A percentile compares a stretch with the other conserved stretches of the same genome.
Evolutionary conservation across 1,140 invertebrate species (phyloP).

Genomic region (Phymastichus coffea): DNA sequence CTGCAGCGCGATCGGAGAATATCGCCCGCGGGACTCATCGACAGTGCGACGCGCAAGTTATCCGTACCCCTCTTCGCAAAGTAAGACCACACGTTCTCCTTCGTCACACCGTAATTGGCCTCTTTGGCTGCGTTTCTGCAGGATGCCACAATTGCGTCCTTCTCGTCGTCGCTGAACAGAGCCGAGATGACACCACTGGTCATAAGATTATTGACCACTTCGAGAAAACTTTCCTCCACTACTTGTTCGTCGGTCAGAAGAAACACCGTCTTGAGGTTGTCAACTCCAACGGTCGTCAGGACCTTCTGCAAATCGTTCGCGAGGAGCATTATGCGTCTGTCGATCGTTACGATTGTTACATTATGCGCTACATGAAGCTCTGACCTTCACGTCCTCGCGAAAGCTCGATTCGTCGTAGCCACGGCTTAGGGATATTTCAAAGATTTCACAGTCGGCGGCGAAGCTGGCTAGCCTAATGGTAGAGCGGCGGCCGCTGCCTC

Average conservation of each 20-base stretch:
- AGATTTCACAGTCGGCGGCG: conserved; percentile 76
- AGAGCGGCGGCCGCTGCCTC: conserved; percentile 81
- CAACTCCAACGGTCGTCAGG: conserved; percentile 71
- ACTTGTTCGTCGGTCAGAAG: conserved; percentile 81
- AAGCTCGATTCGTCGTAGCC: conserved; percentile 82
- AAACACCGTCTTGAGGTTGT: conserved; percentile 78
- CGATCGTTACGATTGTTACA: too few relatives aligned
- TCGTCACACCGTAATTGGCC: conserved; percentile 69
- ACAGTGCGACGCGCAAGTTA: conserved; percentile 86
- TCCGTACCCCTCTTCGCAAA: conserved; percentile 75
- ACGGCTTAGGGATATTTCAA: conserved; percentile 78
- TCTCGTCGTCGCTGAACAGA: conserved; percentile 83
- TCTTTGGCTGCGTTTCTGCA: conserved; percentile 68
- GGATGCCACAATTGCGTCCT: conserved; percentile 70
- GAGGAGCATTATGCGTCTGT: too few relatives aligned
- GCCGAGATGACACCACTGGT: conserved; percentile 83
- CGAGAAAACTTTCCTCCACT: conserved; percentile 78
- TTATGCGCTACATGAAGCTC: too few relatives aligned
- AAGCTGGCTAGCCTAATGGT: conserved; percentile 72
- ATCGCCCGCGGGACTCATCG: conserved; percentile 86
- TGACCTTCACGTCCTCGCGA: conserved; percentile 74
- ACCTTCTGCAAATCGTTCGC: conserved; percentile 62
- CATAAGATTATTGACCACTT: conserved; percentile 87
- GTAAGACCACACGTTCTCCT: conserved; percentile 82
- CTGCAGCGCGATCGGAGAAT: conserved; percentile 77